These are phyloP conservation scores for Loxodonta africana DNA, from an alignment of 2,113 vertebrate genomes.

Conservation along the genomic window DNA sequence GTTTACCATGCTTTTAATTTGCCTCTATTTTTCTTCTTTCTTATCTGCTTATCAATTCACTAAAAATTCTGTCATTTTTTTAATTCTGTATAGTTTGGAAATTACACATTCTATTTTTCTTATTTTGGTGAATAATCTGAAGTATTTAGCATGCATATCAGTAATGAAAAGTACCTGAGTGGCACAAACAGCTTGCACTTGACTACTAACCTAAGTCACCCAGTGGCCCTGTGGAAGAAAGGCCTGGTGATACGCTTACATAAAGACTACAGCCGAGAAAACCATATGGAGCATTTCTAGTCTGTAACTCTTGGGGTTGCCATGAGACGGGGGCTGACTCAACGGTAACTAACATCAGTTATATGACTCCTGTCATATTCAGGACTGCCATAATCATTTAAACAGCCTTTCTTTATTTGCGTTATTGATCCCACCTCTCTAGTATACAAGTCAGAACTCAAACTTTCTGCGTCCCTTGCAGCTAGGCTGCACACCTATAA, in stretches of 20 bases:
- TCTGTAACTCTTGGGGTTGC: neutral
- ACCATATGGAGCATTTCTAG: neutral
- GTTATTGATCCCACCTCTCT: neutral
- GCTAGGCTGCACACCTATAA: neutral
- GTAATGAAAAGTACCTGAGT: neutral
- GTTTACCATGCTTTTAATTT: constrained; percentile 11
- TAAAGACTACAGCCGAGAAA: neutral
- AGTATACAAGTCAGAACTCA: constrained; percentile 17
- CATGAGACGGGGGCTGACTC: neutral
- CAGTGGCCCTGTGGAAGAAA: neutral
- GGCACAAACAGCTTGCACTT: neutral
- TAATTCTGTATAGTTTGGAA: neutral
- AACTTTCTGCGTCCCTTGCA: neutral
- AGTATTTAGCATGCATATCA: neutral
- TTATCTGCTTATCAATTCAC: neutral
- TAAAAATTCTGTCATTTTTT: constrained; percentile 18
- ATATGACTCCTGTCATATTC: neutral
- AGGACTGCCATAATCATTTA: constrained; percentile 7
- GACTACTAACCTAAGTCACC: no score
- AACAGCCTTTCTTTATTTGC: neutral
- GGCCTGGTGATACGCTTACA: neutral
- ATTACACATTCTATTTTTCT: constrained; percentile 17
- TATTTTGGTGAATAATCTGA: constrained; percentile 35
- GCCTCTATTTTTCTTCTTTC: neutral
- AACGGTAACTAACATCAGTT: neutral